These are phyloP conservation scores for Phylloscopus collybita DNA, from an alignment of 2,797 vertebrate species.

Conservation along the genomic window DNA sequence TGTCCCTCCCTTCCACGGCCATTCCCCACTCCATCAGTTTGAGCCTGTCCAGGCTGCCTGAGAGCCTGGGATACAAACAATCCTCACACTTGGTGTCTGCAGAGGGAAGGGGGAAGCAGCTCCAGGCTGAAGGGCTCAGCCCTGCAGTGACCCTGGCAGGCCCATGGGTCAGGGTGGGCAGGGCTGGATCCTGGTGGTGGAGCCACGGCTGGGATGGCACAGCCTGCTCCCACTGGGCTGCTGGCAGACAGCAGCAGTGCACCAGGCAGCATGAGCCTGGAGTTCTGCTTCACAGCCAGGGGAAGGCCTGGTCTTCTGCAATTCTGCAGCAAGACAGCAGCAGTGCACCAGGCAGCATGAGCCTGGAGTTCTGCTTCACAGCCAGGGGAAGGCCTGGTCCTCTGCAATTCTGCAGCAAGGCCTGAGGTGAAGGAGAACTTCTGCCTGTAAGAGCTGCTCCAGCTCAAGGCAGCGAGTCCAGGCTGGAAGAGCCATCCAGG, in stretches of 20 bases:
- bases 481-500: background rate
- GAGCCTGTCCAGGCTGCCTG: background rate
- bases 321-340: background rate
- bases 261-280: background rate
- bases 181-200: background rate
- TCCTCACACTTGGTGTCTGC: accelerated
- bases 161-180: background rate
- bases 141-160: background rate
- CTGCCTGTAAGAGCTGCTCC: background rate
- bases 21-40: background rate
- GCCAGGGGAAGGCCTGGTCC: background rate
- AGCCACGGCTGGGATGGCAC: background rate
- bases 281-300: background rate
- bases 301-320: background rate
- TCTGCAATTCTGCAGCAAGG: background rate
- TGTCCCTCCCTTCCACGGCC: background rate
- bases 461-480: background rate
- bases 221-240: background rate
- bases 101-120: background rate
- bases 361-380: background rate
- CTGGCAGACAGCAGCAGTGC: background rate
- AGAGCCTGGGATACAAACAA: background rate
- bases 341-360: background rate
- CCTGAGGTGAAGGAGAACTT: background rate
- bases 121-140: background rate